Evolutionary conservation across 2,113 vertebrate species (phyloP).

Genomic region (Phalacrocorax aristotelis): DNA sequence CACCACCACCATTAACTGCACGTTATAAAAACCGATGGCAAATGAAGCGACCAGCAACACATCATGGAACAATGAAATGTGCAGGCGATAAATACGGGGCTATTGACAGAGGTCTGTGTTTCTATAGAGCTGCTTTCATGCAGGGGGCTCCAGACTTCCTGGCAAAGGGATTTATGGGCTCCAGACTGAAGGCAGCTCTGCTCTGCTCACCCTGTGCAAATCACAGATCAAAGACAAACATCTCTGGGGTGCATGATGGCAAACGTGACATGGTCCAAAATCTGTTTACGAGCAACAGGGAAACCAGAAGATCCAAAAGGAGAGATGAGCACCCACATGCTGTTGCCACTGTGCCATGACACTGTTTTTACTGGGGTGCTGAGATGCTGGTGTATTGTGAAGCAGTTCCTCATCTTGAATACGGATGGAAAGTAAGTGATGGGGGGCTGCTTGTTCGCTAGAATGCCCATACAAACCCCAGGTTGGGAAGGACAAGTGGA

Average conservation of each 20-base stretch:
- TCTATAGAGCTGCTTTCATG: not conserved
- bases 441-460: not conserved
- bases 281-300: not conserved
- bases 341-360: not conserved
- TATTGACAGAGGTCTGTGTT: not conserved
- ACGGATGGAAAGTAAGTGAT: not conserved
- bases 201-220: not conserved
- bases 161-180: not conserved
- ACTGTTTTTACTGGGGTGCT: not conserved
- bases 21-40: not conserved
- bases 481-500: not conserved
- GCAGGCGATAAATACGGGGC: not conserved
- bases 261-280: not conserved
- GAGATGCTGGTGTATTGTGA: fast-evolving
- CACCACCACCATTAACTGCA: fast-evolving
- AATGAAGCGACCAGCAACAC: not conserved
- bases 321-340: not conserved
- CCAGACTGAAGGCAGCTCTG: not conserved
- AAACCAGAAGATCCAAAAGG: not conserved
- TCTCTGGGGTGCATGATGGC: not conserved
- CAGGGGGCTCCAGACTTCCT: not conserved
- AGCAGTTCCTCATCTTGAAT: not conserved
- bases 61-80: fast-evolving
- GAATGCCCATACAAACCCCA: not conserved
- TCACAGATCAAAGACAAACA: not conserved